Base-by-base conservation (phyloP, 2,797 vertebrate species). In the Siniperca scherzeri region DNA sequence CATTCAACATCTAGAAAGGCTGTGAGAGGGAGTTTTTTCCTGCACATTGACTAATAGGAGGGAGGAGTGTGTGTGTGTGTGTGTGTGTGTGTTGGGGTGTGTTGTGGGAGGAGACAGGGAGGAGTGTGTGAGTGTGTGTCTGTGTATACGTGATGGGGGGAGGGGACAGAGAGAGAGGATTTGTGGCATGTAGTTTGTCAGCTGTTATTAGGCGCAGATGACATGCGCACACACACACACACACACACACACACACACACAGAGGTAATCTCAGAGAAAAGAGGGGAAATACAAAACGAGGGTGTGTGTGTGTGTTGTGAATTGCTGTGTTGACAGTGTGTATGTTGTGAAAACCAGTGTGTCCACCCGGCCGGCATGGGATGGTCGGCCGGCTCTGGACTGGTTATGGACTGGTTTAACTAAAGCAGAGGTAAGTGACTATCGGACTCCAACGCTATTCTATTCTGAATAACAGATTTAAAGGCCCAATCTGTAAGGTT, bases 151-250 rank as follows among this genome's bases (percentile, higher is more conserved):
- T 82, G 81, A 84, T 83, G 81, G 90, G 89, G 88, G 90, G 85
- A 89, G 88, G 91, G 84, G 84, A 84, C 65, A 80, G 80, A 44
- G 70, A 65, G 89, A 81, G 92, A 88, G 93, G 90, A 94, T 93
- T 94, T 93, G 93, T 89, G 84, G 89, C 91, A 90, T 91, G 88
- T 92, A 94, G 91, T 92, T 90, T 91, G 90, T 94, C 94, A 94
- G 93, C 92, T 93, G 92, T 94, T 91, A 94, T 92, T 94, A 91
- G 89, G 78, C 79, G 42, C 89, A 89, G 91, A 91, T 90, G 87
- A 92, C 91, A 92, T 86, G 83, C 80, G 74, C 83, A 77, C 78
- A 57, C 61, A 60, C 14, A 73, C 52, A 67, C 71, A 72, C 67
- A 55, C 36, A 59, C 74, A 56, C 59, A 61, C 44, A 73, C 46